A percentile compares a stretch with the other conserved stretches of the same genome.
Conservation (phyloP, 64 coral and sea anemone species). For the Dendronephthya gigantea region DNA sequence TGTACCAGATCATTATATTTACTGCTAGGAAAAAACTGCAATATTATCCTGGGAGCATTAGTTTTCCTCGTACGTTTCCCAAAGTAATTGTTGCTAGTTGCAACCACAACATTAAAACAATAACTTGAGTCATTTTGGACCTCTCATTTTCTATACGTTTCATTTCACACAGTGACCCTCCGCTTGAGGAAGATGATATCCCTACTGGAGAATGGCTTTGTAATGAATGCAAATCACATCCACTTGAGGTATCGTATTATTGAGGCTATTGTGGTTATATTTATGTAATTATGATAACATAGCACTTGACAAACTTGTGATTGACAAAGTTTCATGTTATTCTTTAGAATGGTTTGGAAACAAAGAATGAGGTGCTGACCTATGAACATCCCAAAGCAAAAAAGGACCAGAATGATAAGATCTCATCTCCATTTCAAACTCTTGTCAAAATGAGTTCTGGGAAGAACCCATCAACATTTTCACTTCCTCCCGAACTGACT, state of each 20-base stretch:
- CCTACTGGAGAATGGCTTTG: slow-evolving; percentile 96
- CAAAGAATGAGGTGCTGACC: too few relatives aligned
- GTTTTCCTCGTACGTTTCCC: too few relatives aligned
- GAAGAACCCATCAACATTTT: slow-evolving; percentile 91
- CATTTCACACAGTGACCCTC: slow-evolving; percentile 60
- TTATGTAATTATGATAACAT: neutral
- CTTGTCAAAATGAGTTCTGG: slow-evolving; percentile 94
- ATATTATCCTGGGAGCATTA: too few relatives aligned
- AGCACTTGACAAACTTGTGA: neutral
- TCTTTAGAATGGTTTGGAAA: neutral
- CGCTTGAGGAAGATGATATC: slow-evolving; percentile 96
- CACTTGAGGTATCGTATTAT: slow-evolving; percentile 29
- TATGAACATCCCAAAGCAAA: neutral
- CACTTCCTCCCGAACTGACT: slow-evolving; percentile 76
- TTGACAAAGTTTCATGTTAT: neutral
- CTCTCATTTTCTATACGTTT: neutral
- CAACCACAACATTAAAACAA: too few relatives aligned
- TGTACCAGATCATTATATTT: too few relatives aligned
- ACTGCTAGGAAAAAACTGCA: too few relatives aligned
- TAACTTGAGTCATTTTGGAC: too few relatives aligned
- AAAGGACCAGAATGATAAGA: neutral
- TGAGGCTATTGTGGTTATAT: neutral
- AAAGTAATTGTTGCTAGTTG: too few relatives aligned
- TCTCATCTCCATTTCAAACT: slow-evolving; percentile 52
- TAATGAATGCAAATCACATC: slow-evolving; percentile 74